Evolutionary conservation across 92 coral and sea anemone species (phyloP), one percentile per base, ranked within the genome.

Genomic region (Siderastrea radians): DNA sequence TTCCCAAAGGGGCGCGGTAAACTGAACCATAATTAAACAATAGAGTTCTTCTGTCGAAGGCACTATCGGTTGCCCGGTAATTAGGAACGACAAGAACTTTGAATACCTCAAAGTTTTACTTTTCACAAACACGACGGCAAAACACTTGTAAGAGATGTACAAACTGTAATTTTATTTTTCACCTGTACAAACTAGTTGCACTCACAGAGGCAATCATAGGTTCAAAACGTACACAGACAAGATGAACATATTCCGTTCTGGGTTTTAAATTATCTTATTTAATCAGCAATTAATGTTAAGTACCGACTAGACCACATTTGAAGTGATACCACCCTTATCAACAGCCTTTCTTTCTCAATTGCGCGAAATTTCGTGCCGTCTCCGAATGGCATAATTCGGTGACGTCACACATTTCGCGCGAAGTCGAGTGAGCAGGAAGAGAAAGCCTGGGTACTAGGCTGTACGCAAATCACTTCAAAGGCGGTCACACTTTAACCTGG

Each of bases 181-280:
- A 68, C 64, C 44, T 54, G 45, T 6, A 66, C 49, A 67, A 26
- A 52, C 11, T 26, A 45, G 51, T 52, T 67, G 74, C 75, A 43
- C 75, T 80, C 75, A 80, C 54, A 68, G 84, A 80, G 84, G 84
- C 64, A 11, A 67, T 26, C 38, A 26, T 51, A 11, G 1, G 6
- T 65, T 26, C 12, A 38, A 12, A 55, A 10, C 60, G 58, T 65
- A 52, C 26, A 63, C 49, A 47, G n/a, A 62, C 43, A 54, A 7
- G 47, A 43, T 6, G 54, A 13, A 16, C n/a, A 12, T 14, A 26
- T 59, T 9, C 8, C 3, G 57, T 64, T 49, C 77, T 7, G 19
- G 59, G 61, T 9, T 51, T 73, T 77, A 59, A 77, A 45, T 44
- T 57, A 52, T 54, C 48, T 55, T 55, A 26, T 26, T 49, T 71